These are phyloP conservation scores for Azorinus chamasolen DNA, from an alignment of 2,888 invertebrate species.

Conservation along the genomic window DNA sequence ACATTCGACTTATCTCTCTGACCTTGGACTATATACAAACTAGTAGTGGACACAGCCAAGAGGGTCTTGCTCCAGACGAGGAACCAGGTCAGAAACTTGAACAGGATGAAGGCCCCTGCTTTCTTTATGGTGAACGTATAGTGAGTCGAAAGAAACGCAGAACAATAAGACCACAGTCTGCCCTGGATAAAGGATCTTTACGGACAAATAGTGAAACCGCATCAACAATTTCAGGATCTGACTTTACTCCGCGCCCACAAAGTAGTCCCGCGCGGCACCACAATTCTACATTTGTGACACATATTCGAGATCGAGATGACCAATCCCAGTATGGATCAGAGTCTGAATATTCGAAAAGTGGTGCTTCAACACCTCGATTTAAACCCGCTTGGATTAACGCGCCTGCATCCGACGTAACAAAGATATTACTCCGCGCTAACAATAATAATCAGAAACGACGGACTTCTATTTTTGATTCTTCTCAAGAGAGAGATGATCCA, in stretches of 20 bases:
- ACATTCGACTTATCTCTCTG: slow-evolving; percentile 80
- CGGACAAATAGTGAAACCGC: slow-evolving; percentile 52
- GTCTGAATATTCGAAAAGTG: slow-evolving; percentile 65
- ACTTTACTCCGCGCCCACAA: slow-evolving; percentile 63
- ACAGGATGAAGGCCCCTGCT: slow-evolving; percentile 71
- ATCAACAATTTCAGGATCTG: slow-evolving; percentile 50
- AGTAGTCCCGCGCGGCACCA: slow-evolving; percentile 68
- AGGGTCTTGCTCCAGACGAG: slow-evolving; percentile 72
- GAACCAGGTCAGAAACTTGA: slow-evolving; percentile 29
- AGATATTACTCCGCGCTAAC: slow-evolving; percentile 70
- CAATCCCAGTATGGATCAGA: slow-evolving; percentile 58
- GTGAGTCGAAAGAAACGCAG: slow-evolving; percentile 77
- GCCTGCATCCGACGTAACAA: slow-evolving; percentile 72
- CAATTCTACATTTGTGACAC: slow-evolving; percentile 62
- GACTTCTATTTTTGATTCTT: slow-evolving; percentile 47
- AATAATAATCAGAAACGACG: slow-evolving; percentile 17
- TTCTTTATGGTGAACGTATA: slow-evolving; percentile 82
- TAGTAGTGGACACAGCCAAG: slow-evolving; percentile 82
- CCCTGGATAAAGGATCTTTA: slow-evolving; percentile 63
- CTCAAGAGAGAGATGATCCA: slow-evolving; percentile 3
- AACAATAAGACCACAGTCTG: slow-evolving; percentile 72
- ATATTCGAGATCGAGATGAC: slow-evolving; percentile 39
- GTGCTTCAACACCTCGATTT: slow-evolving; percentile 53
- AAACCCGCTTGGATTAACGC: slow-evolving; percentile 74
- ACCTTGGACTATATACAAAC: slow-evolving; percentile 82